A percentile compares a stretch with the other conserved stretches of the same genome.
phyloP scores from a whole-genome alignment of 2,113 vertebrate species.

The Casuarius casuarius region DNA sequence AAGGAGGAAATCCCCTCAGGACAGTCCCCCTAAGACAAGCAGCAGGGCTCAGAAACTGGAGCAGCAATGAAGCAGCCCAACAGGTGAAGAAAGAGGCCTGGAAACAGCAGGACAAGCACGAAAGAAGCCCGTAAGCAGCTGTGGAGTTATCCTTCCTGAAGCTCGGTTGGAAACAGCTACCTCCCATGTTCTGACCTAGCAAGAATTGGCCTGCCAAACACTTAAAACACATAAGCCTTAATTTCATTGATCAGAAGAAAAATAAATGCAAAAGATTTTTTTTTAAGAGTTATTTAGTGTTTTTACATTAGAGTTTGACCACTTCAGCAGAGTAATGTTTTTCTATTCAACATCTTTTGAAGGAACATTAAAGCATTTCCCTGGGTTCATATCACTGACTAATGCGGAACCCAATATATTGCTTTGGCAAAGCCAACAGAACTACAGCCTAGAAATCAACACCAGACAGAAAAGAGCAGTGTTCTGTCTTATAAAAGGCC shows the following conservation, averaged over 20 bases:
- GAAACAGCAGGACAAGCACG: neutral
- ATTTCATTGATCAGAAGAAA: neutral
- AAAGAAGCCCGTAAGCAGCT: neutral
- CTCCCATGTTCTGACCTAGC: too few relatives aligned
- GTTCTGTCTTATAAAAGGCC: neutral
- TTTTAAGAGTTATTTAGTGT: neutral
- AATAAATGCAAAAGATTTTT: neutral
- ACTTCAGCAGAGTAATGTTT: neutral
- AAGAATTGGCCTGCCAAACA: neutral
- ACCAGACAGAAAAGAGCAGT: neutral
- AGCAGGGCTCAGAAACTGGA: neutral
- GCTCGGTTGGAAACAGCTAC: too few relatives aligned
- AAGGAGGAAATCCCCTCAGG: neutral
- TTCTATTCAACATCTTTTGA: neutral
- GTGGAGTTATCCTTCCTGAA: neutral
- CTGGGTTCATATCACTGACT: neutral
- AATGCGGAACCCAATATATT: neutral
- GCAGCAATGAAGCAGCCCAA: neutral
- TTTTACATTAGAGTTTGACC: neutral
- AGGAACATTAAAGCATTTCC: neutral
- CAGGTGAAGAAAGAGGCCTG: neutral
- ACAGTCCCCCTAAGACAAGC: fast-evolving
- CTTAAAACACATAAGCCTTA: neutral
- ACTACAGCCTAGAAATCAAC: neutral
- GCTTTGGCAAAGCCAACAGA: neutral